Conservation (phyloP, 2,113 vertebrate species). For the Mesitornis unicolor region DNA sequence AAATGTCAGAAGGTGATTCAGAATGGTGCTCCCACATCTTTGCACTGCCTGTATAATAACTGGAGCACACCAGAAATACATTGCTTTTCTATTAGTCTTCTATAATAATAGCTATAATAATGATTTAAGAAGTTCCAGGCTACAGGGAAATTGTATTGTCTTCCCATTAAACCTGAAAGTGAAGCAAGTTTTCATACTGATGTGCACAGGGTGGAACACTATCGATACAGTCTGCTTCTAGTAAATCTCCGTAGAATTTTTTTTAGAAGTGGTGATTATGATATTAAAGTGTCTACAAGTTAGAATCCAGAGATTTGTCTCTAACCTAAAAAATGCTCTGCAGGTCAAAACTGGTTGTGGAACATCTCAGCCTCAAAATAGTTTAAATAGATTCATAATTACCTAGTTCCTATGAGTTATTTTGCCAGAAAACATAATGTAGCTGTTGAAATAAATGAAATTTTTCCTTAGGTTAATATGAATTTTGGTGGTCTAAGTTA, state of each 20-base stretch:
- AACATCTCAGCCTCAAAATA: neutral
- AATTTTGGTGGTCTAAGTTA: neutral
- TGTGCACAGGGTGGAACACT: neutral
- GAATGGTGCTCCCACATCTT: neutral
- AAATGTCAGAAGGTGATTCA: neutral
- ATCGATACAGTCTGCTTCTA: neutral
- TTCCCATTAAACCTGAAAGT: neutral
- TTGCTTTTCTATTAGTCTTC: neutral
- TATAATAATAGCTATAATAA: neutral
- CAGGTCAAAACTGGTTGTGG: neutral
- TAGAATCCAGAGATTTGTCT: neutral
- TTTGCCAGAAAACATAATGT: neutral
- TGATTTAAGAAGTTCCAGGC: neutral
- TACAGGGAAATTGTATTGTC: neutral
- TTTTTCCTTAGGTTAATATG: neutral
- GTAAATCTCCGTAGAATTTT: neutral
- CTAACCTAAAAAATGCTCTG: neutral
- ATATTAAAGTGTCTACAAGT: neutral
- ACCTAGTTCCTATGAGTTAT: neutral
- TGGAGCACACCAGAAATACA: neutral
- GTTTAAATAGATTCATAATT: neutral
- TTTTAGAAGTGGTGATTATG: neutral
- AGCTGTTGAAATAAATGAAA: neutral
- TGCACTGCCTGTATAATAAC: neutral
- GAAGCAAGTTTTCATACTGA: neutral